Base-by-base conservation (phyloP, 2,113 vertebrate species). In the Ceyx cyanopectus region DNA sequence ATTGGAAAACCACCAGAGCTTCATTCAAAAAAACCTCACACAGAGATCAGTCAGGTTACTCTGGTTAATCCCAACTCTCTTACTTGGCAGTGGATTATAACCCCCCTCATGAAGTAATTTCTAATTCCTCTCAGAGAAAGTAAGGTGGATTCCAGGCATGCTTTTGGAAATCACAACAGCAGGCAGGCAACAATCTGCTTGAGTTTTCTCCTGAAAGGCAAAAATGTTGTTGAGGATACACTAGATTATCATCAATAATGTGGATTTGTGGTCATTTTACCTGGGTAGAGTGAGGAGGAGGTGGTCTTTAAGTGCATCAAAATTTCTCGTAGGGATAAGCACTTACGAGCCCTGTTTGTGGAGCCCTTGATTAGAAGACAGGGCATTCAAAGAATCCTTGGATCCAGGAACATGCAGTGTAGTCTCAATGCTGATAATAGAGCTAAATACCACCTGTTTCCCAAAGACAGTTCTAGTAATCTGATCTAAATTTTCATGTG, bases 31-130 rank as follows among this genome's bases (percentile, higher is more conserved):
- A 70, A 95, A 83, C 89, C 84, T 89, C 89, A 94, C 95, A 96
- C 94, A 19, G 91, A 93, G 92, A 94, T 96, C 94, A 96, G 2
- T 95, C 81, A 63, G 46, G 81, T 95, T 94, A 58, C 92, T 91
- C 86, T 89, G 67, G 89, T 93, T 96, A 87, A 85, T 95, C 77
- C 67, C 7, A 9, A 76, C 91, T 76, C 68, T 67, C 85, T 73
- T 32, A 84, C 66, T 96, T 94, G 96, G 92, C 92, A 94, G 58
- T 51, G 40, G 30, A 56, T 90, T 94, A 48, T 12, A 85, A 66
- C 78, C 70, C 93, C 88, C 30, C 74, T 89, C 46, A 29, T 9
- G 74, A 82, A 34, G 37, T 84, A 94, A 91, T 70, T 93, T 85
- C 67, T 85, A 87, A 81, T 91, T 89, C 58, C 60, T 85, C 24